Conservation (phyloP, 2,888 invertebrate genomes). For the Drosophila engyochracea region DNA sequence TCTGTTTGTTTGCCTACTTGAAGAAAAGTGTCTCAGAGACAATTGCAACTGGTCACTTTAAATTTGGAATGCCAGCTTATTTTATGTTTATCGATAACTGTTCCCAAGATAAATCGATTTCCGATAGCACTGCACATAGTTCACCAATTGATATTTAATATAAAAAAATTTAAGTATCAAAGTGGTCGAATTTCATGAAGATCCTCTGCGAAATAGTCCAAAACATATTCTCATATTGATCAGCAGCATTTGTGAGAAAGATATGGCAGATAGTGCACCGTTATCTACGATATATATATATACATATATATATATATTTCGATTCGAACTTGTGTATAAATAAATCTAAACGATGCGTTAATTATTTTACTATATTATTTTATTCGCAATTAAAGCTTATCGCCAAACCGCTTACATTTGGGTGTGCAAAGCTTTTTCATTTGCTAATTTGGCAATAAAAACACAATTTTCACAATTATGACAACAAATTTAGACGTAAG, state of each 20-base stretch:
- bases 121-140: background rate
- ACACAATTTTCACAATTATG: no score
- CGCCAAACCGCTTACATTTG: background rate
- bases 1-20: no score
- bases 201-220: background rate
- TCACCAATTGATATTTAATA: background rate
- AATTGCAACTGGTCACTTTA: background rate
- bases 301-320: background rate
- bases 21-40: background rate
- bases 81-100: background rate
- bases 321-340: no score
- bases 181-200: no score
- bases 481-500: no score
- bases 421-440: background rate
- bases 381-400: background rate
- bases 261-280: background rate
- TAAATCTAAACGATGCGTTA: no score
- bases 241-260: background rate
- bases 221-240: background rate
- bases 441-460: no score
- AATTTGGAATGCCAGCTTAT: background rate
- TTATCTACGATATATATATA: background rate
- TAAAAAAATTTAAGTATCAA: no score
- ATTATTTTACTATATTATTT: background rate
- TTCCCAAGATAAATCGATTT: background rate